These are phyloP conservation scores for Salticus scenicus DNA, from an alignment of 2,888 invertebrate genomes.

Conservation along the genomic window DNA sequence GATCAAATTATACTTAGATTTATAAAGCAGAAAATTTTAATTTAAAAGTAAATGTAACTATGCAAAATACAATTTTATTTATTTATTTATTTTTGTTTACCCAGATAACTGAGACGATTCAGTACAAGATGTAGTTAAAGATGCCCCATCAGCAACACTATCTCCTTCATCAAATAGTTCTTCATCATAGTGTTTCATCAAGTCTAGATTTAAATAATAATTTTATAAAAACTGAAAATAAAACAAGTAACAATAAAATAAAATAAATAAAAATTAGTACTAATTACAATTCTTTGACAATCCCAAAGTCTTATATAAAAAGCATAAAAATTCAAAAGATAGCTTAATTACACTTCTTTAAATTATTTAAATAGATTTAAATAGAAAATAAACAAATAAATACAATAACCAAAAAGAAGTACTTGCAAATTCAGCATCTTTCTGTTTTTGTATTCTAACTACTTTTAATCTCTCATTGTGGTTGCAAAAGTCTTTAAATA, in stretches of 20 bases:
- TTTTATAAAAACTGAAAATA: not conserved
- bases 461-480: constrained; percentile 47
- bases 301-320: too few species aligned
- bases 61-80: too few species aligned
- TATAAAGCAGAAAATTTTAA: too few species aligned
- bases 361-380: too few species aligned
- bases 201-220: constrained; percentile 22
- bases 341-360: too few species aligned
- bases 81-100: too few species aligned
- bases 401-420: too few species aligned
- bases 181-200: constrained; percentile 37
- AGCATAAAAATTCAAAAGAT: too few species aligned
- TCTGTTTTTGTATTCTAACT: constrained; percentile 39
- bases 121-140: constrained; percentile 41
- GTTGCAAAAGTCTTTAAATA: constrained; percentile 26
- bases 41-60: too few species aligned
- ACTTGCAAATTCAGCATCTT: constrained; percentile 36
- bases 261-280: not conserved
- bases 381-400: too few species aligned
- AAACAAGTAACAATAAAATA: not conserved
- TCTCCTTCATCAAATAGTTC: constrained; percentile 65
- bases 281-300: not conserved
- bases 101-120: constrained; percentile 50
- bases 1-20: too few species aligned
- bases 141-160: constrained; percentile 53